Percentiles rank a stretch among this genome's conserved stretches.
Evolutionary conservation across 1,140 invertebrate genomes (phyloP).

Genomic region (Sesamia nonagrioides): DNA sequence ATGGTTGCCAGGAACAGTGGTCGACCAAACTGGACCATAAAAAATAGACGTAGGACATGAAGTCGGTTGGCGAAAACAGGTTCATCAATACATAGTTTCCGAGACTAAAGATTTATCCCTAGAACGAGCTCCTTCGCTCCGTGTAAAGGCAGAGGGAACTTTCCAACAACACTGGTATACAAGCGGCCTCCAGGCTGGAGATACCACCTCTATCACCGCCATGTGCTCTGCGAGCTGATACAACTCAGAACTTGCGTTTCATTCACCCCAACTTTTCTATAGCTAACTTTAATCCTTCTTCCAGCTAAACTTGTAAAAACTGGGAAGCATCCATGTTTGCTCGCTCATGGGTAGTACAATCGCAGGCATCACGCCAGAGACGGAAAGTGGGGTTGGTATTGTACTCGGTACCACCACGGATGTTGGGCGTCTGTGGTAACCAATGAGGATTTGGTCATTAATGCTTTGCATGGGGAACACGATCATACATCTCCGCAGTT

Average conservation of each 20-base stretch:
- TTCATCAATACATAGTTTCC: not conserved
- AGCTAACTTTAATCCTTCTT: too few relatives aligned
- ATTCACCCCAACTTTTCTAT: too few relatives aligned
- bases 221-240: not conserved
- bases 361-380: not conserved
- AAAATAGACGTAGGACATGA: not conserved
- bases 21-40: not conserved
- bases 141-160: too few relatives aligned
- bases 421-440: not conserved
- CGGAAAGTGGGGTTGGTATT: not conserved
- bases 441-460: not conserved
- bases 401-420: not conserved
- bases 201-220: not conserved
- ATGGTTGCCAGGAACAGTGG: not conserved
- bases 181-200: not conserved
- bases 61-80: not conserved
- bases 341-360: not conserved
- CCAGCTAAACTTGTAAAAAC: too few relatives aligned
- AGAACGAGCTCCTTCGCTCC: too few relatives aligned
- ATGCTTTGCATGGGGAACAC: not conserved
- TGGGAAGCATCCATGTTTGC: not conserved
- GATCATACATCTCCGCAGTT: not conserved
- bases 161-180: too few relatives aligned
- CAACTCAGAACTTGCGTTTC: too few relatives aligned
- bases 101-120: too few relatives aligned